Base-by-base conservation (phyloP, 2,888 invertebrate genomes). In the Dryomyza anilis region DNA sequence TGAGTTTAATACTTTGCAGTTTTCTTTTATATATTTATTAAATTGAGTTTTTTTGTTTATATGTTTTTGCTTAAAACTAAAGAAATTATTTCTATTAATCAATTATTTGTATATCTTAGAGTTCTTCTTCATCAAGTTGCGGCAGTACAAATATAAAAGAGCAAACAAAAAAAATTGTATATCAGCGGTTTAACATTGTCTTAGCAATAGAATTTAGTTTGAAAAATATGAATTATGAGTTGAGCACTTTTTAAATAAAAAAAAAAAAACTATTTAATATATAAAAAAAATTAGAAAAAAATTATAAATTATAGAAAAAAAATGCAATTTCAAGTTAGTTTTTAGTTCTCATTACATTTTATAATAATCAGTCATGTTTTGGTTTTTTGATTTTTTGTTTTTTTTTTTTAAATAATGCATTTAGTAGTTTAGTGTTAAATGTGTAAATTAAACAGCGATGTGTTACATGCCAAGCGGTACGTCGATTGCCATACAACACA, bases 321-420 rank as follows among this genome's bases (percentile, higher is more conserved):
- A 39, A 5, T 39, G n/a, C n/a, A 39, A 3, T 39, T 39, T 39
- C 3, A 39, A 14, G 39, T 2, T n/a, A 39, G 39, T 12, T n/a
- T 16, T 19, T 45, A 19, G 27, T 27, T n/a, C 14, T 33, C 19
- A 33, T 30, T 36, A 5, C 39, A 39, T 29, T 61, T 43, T 61
- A 53, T 27, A 43, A 53, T 52, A 61, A 61, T 61, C 61, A 61
- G 61, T 61, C 61, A 39, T 29, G 39, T 53, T 52, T 36, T 55
- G n/a, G n/a, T n/a, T n/a, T 46, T 16, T 48, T 50, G 19, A 27
- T n/a, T 14, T 25, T 6, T 33, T 59, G 19, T 12, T 30, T 39
- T n/a, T n/a, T n/a, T n/a, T n/a, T n/a, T n/a, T 57, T n/a, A 57
- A 43, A 43, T 57, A 27, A 27, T 27, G 16, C 27, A 27, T 57